phyloP scores from a whole-genome alignment of 2,113 vertebrate genomes.

The Antidorcas marsupialis region DNA sequence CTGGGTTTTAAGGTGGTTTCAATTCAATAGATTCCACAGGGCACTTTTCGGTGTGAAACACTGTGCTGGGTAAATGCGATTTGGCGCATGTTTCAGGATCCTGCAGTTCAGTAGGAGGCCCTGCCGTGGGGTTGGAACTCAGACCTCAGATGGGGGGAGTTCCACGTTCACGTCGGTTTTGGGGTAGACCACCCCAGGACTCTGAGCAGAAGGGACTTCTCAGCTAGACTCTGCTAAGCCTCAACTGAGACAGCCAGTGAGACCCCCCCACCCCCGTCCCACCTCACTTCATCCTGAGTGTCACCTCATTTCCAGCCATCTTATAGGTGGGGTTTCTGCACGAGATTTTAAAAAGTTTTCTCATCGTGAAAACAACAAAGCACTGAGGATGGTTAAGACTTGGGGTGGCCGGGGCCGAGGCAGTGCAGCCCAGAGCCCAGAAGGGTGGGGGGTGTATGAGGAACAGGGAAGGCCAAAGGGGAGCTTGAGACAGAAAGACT shows the following conservation, averaged over 20 bases:
- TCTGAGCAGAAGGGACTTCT: background rate
- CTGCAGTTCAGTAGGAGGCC: fast-evolving
- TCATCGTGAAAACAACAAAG: fast-evolving
- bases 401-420: background rate
- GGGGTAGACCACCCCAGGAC: background rate
- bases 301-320: background rate
- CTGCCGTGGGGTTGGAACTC: fast-evolving
- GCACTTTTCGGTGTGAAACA: background rate
- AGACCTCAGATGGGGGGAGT: fast-evolving
- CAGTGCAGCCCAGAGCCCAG: background rate
- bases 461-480: background rate
- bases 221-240: background rate
- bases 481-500: fast-evolving
- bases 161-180: fast-evolving
- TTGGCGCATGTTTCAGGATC: fast-evolving
- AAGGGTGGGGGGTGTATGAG: fast-evolving
- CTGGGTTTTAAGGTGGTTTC: background rate
- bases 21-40: background rate
- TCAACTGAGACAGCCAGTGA: background rate
- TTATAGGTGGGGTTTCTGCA: background rate
- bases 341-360: background rate
- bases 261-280: fast-evolving
- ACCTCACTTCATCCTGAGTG: fast-evolving
- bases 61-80: fast-evolving
- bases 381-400: background rate